Conservation (phyloP, 1,140 invertebrate species). For the Drosophila kohkoa region DNA sequence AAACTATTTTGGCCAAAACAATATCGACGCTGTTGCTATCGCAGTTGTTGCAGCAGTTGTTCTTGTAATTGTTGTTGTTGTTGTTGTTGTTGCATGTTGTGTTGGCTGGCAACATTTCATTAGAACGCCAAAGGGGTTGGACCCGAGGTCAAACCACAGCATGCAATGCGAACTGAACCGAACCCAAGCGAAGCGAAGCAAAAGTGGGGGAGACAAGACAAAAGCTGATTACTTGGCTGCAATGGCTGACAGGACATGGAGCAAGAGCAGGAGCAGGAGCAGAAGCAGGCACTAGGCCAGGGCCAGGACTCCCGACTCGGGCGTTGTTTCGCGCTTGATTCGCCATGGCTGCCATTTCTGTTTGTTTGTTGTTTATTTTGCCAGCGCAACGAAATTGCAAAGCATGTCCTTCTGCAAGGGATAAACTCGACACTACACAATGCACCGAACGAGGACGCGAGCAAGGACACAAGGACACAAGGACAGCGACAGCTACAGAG, state of each 20-base stretch:
- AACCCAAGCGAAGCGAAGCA: background rate
- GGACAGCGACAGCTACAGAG: conserved; percentile 22
- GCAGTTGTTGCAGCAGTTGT: conserved; percentile 47
- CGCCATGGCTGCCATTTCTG: conserved; percentile 56
- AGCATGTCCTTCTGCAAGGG: conserved; percentile 62
- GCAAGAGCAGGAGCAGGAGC: conserved; percentile 1
- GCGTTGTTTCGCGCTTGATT: conserved; percentile 50
- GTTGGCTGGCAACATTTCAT: conserved; percentile 70
- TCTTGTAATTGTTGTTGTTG: conserved; percentile 40
- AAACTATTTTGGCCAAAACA: conserved; percentile 81
- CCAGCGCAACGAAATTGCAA: conserved; percentile 66
- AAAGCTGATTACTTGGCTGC: conserved; percentile 77
- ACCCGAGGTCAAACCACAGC: conserved; percentile 72
- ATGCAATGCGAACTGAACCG: conserved; percentile 11
- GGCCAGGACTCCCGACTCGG: conserved; percentile 21
- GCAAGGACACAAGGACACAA: conserved; percentile 22
- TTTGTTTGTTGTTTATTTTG: conserved; percentile 72
- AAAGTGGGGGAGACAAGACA: conserved; percentile 49
- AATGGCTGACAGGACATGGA: conserved; percentile 70
- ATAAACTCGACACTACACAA: conserved; percentile 45
- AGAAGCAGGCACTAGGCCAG: conserved; percentile 38
- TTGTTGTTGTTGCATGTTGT: conserved; percentile 48
- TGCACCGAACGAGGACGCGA: conserved; percentile 7
- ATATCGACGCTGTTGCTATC: conserved; percentile 73
- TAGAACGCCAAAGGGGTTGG: conserved; percentile 60